Percentiles rank a stretch among this genome's conserved stretches.
Evolutionary conservation across 2,888 invertebrate genomes (phyloP).

Genomic region (Parelbella ahira): DNA sequence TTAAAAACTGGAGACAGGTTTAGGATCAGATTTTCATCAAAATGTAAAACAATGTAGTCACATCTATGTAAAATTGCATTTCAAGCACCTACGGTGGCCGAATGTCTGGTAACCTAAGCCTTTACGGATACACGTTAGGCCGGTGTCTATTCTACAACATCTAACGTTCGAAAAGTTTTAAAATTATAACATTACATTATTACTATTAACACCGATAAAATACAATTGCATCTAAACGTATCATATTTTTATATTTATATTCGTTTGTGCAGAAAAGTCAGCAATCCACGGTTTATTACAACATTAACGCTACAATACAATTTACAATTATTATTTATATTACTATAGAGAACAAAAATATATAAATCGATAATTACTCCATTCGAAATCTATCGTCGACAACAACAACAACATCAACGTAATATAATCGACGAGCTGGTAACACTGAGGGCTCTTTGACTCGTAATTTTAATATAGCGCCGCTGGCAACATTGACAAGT

Average conservation of each 20-base stretch:
- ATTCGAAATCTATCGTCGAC: slow-evolving; percentile 1
- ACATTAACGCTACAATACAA: slow-evolving; percentile 18
- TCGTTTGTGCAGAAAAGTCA: slow-evolving; percentile 23
- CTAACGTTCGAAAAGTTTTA: slow-evolving; percentile 9
- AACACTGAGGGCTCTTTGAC: slow-evolving; percentile 45
- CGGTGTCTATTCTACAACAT: slow-evolving; percentile 26
- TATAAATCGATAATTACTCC: slow-evolving; percentile 27
- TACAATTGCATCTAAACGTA: slow-evolving; percentile 16
- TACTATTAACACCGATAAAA: slow-evolving; percentile 18
- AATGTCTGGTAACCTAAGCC: slow-evolving; percentile 16
- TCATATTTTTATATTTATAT: slow-evolving; percentile 4
- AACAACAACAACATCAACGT: slow-evolving; percentile 7
- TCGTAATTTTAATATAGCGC: slow-evolving; percentile 31
- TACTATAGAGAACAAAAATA: no score
- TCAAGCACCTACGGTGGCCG: slow-evolving; percentile 23
- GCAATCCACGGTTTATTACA: slow-evolving; percentile 8
- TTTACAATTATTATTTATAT: slow-evolving; percentile 18
- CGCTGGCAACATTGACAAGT: slow-evolving; percentile 19
- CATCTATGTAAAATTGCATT: slow-evolving; percentile 12
- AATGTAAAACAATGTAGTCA: slow-evolving; percentile 9
- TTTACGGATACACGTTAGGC: slow-evolving; percentile 28
- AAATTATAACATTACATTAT: slow-evolving; percentile 17
- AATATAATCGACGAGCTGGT: slow-evolving; percentile 38
- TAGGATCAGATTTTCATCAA: slow-evolving; percentile 7
- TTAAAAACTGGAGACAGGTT: slow-evolving; percentile 16